These are phyloP conservation scores for Anableps anableps DNA, from an alignment of 2,797 vertebrate species.

Conservation along the genomic window DNA sequence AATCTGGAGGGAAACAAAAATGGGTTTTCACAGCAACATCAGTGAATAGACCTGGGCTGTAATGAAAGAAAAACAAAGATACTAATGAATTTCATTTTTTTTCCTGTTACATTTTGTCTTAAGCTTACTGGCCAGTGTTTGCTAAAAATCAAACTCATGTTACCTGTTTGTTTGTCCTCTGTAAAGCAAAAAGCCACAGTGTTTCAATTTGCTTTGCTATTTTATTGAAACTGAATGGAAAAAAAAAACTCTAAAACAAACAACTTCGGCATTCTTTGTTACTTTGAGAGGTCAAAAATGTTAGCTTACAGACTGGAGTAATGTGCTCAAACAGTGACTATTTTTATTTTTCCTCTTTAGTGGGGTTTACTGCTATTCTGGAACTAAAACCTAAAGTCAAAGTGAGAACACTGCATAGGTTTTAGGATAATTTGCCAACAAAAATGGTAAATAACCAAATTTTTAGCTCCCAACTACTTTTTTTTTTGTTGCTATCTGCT, in stretches of 20 bases:
- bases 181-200: neutral
- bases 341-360: too few species aligned
- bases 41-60: constrained; percentile 54
- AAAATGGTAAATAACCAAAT: neutral
- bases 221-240: neutral
- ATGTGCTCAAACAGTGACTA: too few species aligned
- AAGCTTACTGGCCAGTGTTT: constrained; percentile 2
- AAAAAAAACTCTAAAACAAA: neutral
- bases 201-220: neutral
- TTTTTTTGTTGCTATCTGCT: neutral
- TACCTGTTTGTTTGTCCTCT: neutral
- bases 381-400: neutral
- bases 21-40: constrained; percentile 40
- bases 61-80: constrained; percentile 34
- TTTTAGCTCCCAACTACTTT: neutral
- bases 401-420: neutral
- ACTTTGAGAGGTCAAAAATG: neutral
- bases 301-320: too few species aligned
- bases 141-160: neutral
- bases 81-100: constrained; percentile 5
- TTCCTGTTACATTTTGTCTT: constrained; percentile 2
- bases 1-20: constrained; percentile 39
- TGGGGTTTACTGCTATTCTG: too few species aligned
- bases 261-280: neutral
- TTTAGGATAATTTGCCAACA: neutral